These are phyloP conservation scores for Fissipunctia ypsillon DNA, from an alignment of 2,888 invertebrate genomes.

Conservation along the genomic window DNA sequence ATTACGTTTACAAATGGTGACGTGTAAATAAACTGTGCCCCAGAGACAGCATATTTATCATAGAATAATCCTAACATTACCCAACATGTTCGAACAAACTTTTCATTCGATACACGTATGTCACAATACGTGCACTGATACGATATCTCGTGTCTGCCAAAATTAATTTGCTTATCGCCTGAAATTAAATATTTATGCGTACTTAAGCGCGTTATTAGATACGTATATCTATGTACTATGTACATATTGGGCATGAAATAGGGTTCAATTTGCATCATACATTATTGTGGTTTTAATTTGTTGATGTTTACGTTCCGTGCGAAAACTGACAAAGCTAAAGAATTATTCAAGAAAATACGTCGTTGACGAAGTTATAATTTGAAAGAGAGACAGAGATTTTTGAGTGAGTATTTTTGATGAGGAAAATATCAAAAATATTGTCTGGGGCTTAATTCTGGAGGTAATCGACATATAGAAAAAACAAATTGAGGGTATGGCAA, in stretches of 20 bases:
- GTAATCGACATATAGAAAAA: not conserved
- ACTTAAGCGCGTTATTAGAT: slow-evolving; percentile 64
- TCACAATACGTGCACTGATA: slow-evolving; percentile 65
- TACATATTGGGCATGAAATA: slow-evolving; percentile 29
- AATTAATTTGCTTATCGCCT: slow-evolving; percentile 78
- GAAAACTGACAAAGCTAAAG: not conserved
- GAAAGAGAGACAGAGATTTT: not conserved
- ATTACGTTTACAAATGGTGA: slow-evolving; percentile 23
- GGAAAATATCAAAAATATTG: not conserved
- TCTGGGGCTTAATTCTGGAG: no score
- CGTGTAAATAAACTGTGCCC: slow-evolving; percentile 21
- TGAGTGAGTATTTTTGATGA: not conserved
- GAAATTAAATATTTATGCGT: slow-evolving; percentile 74
- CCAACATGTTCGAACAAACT: slow-evolving; percentile 26
- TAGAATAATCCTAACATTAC: slow-evolving; percentile 24
- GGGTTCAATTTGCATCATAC: slow-evolving; percentile 21
- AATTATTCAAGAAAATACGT: not conserved
- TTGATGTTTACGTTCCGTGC: not conserved
- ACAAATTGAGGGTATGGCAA: not conserved
- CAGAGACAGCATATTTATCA: slow-evolving; percentile 21
- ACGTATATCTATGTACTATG: slow-evolving; percentile 32
- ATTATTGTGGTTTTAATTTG: slow-evolving; percentile 5
- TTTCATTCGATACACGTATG: slow-evolving; percentile 53
- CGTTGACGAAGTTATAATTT: not conserved
- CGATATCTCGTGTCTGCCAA: slow-evolving; percentile 70